Evolutionary conservation across 2,797 vertebrate species (phyloP), one percentile per base, ranked within the genome.

Genomic region (Trematomus bernacchii): DNA sequence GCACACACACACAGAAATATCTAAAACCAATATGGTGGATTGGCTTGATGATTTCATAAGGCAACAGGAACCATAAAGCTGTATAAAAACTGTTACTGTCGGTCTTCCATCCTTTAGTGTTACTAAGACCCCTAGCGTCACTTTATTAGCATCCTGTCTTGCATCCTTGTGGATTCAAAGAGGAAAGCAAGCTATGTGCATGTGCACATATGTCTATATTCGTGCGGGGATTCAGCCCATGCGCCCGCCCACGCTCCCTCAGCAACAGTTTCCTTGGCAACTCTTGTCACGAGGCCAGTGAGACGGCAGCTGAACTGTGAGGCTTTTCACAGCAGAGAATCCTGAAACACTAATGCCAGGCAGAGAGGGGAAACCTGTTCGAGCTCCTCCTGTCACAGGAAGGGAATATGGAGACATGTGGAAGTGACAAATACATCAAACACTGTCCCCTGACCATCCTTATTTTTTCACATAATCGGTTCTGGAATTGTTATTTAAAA

Each of bases 221-320:
- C 21, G 23, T 63, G 84, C 71, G 4, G 48, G 66, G 85, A 82
- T 91, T 82, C 82, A 84, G 83, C 71, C 87, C 57, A 21, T 66
- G 74, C 74, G 60, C 40, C 87, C 83, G 68, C 91, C 91, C 91
- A 92, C 89, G 77, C 88, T 93, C 81, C 84, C 88, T 73, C 93
- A 93, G 91, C 90, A 93, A 93, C 91, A 14, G 94, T 95, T 94
- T 91, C 93, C 93, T 73, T 70, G 90, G 93, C 89, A 94, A 94
- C 92, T 70, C 84, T 84, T 91, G 90, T 90, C 89, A 91, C 77
- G 84, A 85, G 86, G 89, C 73, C 18, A 90, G 74, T 21, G 64
- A 86, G 92, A 93, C 66, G 77, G 87, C 85, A 84, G 86, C 81
- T 80, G 80, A 85, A 85, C 48, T 18, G 44, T 27, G 76, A 85